Evolutionary conservation across 2,797 vertebrate genomes (phyloP).

Genomic region (Crocodylus rhombifer): DNA sequence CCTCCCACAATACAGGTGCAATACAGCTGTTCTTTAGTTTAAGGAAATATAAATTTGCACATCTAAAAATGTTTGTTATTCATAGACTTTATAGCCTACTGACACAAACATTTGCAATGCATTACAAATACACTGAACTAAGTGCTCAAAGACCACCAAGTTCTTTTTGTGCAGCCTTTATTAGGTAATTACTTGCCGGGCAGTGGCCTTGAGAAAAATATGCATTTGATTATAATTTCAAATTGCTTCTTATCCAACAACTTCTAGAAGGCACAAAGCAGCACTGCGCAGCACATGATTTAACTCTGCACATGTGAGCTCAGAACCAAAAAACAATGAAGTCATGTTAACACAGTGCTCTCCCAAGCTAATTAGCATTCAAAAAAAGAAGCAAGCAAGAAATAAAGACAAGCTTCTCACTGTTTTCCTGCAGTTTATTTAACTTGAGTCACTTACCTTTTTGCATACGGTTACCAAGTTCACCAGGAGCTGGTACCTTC

Average conservation of each 20-base stretch:
- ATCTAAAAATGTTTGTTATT: not conserved
- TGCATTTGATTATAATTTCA: no score
- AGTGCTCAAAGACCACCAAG: not conserved
- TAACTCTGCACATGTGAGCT: no score
- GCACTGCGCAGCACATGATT: no score
- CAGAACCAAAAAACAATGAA: no score
- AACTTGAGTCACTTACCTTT: constrained; percentile 84
- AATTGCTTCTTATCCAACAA: no score
- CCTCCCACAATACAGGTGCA: no score
- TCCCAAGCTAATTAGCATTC: not conserved
- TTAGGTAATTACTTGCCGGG: not conserved
- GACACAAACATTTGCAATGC: not conserved
- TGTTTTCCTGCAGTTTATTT: not conserved
- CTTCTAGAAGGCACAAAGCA: no score
- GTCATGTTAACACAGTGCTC: no score
- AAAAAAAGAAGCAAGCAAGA: no score
- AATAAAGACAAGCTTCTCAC: not conserved
- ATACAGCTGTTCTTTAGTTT: no score
- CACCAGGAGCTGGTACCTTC: constrained; percentile 88
- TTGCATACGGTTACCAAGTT: constrained; percentile 85
- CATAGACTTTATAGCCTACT: not conserved
- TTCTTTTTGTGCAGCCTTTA: not conserved
- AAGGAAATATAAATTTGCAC: no score
- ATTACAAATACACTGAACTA: not conserved
- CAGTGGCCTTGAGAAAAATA: no score